phyloP scores from a whole-genome alignment of 2,888 invertebrate species.

The Stegophylla sp. region DNA sequence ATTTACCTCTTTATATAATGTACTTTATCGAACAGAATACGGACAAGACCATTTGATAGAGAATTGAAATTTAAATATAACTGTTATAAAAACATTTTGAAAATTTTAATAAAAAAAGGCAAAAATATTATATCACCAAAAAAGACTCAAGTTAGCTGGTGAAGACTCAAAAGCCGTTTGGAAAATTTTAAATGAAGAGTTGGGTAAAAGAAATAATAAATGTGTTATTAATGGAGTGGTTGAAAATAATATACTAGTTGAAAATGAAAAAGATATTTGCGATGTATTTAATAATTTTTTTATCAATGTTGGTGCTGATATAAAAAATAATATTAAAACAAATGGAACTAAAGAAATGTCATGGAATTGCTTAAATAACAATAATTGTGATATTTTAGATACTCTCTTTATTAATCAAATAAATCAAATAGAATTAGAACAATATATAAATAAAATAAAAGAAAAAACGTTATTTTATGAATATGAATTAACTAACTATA shows the following conservation, averaged over 20 bases:
- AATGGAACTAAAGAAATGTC: neutral
- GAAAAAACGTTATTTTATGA: neutral
- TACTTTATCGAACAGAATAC: neutral
- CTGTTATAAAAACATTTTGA: neutral
- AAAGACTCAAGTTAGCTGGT: neutral
- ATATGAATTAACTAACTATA: neutral
- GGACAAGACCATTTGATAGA: neutral
- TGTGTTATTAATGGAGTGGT: too few species aligned
- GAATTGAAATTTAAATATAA: neutral
- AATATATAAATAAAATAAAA: conserved; percentile 17
- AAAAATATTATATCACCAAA: neutral
- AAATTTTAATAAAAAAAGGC: neutral
- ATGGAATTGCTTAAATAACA: neutral
- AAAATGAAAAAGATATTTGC: neutral
- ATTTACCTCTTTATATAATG: neutral
- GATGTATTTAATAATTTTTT: neutral
- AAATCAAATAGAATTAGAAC: neutral
- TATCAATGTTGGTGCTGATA: neutral
- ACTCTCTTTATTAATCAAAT: neutral
- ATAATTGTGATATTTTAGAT: neutral
- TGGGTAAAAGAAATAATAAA: neutral
- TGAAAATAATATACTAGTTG: neutral
- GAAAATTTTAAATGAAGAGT: neutral
- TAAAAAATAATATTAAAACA: neutral
- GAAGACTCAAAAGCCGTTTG: neutral